phyloP scores from a whole-genome alignment of 2,113 vertebrate genomes.

The Forbesichthys papilliferus region DNA sequence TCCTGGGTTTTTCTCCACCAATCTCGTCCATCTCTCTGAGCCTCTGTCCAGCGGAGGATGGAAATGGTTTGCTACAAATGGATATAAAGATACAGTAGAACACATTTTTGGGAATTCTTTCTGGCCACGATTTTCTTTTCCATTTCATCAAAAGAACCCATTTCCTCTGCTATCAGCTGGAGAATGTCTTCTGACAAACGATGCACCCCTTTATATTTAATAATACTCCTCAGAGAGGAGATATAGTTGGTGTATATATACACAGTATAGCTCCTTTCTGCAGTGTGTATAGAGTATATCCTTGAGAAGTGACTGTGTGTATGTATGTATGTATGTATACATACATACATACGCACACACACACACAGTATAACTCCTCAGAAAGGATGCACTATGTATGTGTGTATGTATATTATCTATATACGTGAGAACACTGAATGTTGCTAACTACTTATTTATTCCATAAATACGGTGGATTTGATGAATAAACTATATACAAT shows the following conservation, averaged over 20 bases:
- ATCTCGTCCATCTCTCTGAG: conserved; percentile 57
- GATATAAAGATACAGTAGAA: conserved; percentile 24
- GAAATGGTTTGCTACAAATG: conserved; percentile 35
- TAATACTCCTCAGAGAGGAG: conserved; percentile 20
- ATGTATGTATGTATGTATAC: neutral
- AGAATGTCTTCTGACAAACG: conserved; percentile 22
- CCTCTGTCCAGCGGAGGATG: conserved; percentile 21
- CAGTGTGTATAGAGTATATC: too few relatives aligned
- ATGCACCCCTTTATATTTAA: conserved; percentile 31
- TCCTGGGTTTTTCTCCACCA: conserved; percentile 37
- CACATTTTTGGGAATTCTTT: conserved; percentile 52
- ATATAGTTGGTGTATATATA: neutral
- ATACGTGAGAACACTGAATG: too few relatives aligned
- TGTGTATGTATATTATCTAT: too few relatives aligned
- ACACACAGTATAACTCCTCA: too few relatives aligned
- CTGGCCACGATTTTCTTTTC: conserved; percentile 3
- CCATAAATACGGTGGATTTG: too few relatives aligned
- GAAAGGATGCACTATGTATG: too few relatives aligned
- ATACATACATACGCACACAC: too few relatives aligned
- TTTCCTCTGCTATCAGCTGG: conserved; percentile 27
- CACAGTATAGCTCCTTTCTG: neutral
- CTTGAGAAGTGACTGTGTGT: neutral
- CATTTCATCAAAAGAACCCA: conserved; percentile 28
- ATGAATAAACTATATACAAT: too few relatives aligned
- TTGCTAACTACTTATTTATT: too few relatives aligned